Evolutionary conservation across 2,113 vertebrate genomes (phyloP).

Genomic region (Hiodon alosoides): DNA sequence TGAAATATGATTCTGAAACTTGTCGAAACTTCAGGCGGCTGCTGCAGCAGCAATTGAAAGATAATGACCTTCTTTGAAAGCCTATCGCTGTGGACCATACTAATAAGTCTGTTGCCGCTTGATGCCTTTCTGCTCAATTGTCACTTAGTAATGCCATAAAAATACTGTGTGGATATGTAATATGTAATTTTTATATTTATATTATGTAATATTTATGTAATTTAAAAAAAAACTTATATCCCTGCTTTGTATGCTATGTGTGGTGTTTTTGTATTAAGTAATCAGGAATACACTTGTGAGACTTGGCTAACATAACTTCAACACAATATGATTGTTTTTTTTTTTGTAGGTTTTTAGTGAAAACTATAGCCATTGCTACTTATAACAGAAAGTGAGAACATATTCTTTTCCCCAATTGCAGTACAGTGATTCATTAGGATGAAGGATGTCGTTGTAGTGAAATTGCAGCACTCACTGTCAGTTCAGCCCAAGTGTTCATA

Average conservation of each 20-base stretch:
- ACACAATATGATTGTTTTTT: not conserved
- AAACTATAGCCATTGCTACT: not conserved
- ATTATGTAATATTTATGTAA: no score
- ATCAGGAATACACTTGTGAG: not conserved
- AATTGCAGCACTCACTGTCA: constrained; percentile 1
- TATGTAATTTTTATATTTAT: no score
- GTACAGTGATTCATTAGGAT: not conserved
- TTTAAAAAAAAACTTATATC: not conserved
- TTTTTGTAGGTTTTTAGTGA: not conserved
- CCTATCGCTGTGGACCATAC: not conserved
- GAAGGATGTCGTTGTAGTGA: not conserved
- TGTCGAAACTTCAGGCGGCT: constrained; percentile 23
- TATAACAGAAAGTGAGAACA: not conserved
- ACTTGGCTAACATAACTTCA: not conserved
- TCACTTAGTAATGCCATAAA: not conserved
- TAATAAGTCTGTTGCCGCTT: not conserved
- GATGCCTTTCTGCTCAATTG: not conserved
- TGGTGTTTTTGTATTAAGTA: not conserved
- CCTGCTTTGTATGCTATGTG: not conserved
- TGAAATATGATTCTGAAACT: constrained; percentile 18
- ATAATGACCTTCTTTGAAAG: constrained; percentile 20
- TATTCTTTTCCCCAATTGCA: not conserved
- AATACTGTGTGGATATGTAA: not conserved
- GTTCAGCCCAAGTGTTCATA: not conserved
- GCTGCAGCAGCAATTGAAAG: not conserved